A percentile compares a stretch with the other conserved stretches of the same genome.
Evolutionary conservation across 2,113 vertebrate species (phyloP).

Genomic region (Australoheros scitulus): DNA sequence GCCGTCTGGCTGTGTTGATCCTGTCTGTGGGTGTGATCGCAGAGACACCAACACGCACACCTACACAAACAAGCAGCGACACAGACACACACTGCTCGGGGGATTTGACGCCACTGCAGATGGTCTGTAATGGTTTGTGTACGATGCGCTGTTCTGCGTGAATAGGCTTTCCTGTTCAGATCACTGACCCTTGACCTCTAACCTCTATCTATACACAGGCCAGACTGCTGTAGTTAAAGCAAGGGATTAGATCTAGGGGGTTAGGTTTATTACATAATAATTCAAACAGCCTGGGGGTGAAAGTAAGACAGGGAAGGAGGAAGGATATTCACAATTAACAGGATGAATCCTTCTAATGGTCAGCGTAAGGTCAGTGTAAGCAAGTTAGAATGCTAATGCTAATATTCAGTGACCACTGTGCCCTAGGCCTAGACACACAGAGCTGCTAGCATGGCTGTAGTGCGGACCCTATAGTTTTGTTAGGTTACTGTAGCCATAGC

Average conservation of each 20-base stretch:
- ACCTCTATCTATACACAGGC: conserved; percentile 35
- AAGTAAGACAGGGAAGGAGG: background rate
- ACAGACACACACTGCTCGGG: conserved; percentile 7
- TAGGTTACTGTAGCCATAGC: background rate
- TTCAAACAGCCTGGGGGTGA: background rate
- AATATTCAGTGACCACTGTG: background rate
- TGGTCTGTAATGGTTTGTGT: conserved; percentile 76
- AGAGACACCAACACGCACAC: conserved; percentile 22
- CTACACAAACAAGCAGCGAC: conserved; percentile 45
- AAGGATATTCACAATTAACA: background rate
- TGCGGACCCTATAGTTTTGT: background rate
- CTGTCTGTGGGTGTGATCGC: conserved; percentile 46
- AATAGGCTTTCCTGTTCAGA: conserved; percentile 63
- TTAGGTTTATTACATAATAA: conserved; percentile 24
- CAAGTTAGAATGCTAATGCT: background rate
- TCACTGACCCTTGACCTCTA: conserved; percentile 61
- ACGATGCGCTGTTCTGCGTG: conserved; percentile 63
- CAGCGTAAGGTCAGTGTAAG: background rate
- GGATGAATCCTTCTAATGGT: background rate
- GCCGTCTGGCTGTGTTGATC: conserved; percentile 52
- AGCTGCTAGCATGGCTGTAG: background rate
- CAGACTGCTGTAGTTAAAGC: conserved; percentile 35
- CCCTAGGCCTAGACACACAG: background rate
- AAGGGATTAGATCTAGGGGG: background rate
- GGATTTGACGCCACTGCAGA: conserved; percentile 64